phyloP scores from a whole-genome alignment of 64 coral and sea anemone species.

The Astreopora myriophthalma region DNA sequence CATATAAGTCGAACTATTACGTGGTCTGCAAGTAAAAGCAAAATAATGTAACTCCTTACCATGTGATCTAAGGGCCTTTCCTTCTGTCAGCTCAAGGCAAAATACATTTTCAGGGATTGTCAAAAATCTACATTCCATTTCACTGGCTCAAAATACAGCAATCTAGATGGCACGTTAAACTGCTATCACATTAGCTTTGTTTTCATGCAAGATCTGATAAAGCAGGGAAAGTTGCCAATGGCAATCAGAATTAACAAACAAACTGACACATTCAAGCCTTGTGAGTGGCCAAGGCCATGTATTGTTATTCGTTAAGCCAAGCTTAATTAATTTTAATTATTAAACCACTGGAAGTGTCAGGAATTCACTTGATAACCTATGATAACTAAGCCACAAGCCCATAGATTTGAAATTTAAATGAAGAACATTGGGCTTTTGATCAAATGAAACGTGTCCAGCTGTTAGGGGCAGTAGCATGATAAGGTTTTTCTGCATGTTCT shows the following conservation, averaged over 20 bases:
- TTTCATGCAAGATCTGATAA: slow-evolving; percentile 10
- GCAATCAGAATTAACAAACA: slow-evolving; percentile 31
- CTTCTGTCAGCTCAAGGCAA: neutral
- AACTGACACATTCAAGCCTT: neutral
- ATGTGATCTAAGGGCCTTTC: neutral
- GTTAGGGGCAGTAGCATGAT: neutral
- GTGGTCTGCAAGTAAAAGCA: neutral
- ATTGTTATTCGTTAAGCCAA: neutral
- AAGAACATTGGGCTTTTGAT: neutral
- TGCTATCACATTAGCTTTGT: neutral
- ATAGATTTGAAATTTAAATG: slow-evolving; percentile 29
- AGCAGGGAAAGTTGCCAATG: slow-evolving; percentile 8
- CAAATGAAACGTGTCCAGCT: slow-evolving; percentile 15
- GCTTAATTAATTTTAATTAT: slow-evolving; percentile 46
- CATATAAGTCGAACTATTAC: neutral
- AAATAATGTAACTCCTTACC: neutral
- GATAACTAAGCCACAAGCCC: slow-evolving; percentile 24
- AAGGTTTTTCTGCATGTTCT: neutral
- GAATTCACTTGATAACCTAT: slow-evolving; percentile 33
- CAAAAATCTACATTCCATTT: neutral
- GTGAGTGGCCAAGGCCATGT: neutral
- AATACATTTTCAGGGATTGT: neutral
- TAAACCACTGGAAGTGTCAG: slow-evolving; percentile 31
- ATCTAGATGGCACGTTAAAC: neutral
- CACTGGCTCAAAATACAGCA: neutral